Percentiles rank a stretch among this genome's conserved stretches.
Evolutionary conservation across 2,888 invertebrate genomes (phyloP).

Genomic region (Osedax fenrisi): DNA sequence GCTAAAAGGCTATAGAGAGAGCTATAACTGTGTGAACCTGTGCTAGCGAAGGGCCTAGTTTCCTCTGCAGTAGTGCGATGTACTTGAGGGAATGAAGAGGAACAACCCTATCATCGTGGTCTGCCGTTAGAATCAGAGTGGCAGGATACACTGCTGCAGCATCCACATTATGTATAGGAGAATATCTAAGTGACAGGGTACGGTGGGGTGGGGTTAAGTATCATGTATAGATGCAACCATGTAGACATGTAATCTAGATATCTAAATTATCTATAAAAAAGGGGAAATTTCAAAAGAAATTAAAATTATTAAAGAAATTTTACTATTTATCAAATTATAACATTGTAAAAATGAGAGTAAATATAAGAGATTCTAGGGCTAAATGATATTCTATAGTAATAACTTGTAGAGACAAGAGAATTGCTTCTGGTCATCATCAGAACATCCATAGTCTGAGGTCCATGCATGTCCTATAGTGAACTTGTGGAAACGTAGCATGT

Average conservation of each 20-base stretch:
- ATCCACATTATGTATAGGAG: conserved; percentile 79
- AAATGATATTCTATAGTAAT: too few species aligned
- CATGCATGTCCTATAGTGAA: conserved; percentile 91
- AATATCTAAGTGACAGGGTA: conserved; percentile 55
- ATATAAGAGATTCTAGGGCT: too few species aligned
- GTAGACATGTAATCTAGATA: too few species aligned
- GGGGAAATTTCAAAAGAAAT: too few species aligned
- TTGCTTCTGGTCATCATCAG: conserved; percentile 65
- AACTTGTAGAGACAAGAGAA: conserved; percentile 60
- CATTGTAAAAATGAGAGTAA: too few species aligned
- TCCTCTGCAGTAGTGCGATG: conserved; percentile 75
- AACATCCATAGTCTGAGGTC: conserved; percentile 86
- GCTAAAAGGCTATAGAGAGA: too few species aligned
- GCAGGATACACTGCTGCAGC: conserved; percentile 67
- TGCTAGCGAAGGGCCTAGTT: conserved; percentile 55
- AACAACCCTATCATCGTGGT: conserved; percentile 95
- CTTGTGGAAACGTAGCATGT: conserved; percentile 92
- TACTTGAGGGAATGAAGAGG: conserved; percentile 91
- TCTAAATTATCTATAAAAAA: too few species aligned
- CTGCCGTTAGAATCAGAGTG: conserved; percentile 78
- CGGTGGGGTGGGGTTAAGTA: neutral
- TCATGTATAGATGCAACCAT: neutral
- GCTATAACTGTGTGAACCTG: too few species aligned
- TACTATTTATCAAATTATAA: too few species aligned
- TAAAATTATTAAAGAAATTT: too few species aligned